Evolutionary conservation across 2,113 vertebrate genomes (phyloP).

Genomic region (Rhadina sibilatrix): DNA sequence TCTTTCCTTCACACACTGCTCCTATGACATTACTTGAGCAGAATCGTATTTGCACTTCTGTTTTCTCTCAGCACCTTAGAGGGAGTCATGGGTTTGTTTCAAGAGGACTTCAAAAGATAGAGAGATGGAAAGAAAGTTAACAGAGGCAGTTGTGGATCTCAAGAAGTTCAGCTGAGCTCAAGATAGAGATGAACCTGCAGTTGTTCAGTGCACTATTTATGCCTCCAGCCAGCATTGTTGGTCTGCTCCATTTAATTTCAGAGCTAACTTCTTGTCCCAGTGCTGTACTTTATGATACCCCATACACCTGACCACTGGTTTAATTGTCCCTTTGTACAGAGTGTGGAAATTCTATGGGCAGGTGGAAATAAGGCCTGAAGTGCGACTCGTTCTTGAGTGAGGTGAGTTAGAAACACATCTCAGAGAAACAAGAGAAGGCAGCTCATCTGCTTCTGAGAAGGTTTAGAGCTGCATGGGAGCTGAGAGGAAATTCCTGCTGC

Average conservation of each 20-base stretch:
- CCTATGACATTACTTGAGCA: not conserved
- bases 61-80: not conserved
- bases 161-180: not conserved
- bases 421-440: not conserved
- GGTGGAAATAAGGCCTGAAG: not conserved
- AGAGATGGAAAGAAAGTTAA: not conserved
- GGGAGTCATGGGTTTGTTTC: not conserved
- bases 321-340: not conserved
- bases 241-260: not conserved
- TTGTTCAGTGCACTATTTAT: not conserved
- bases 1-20: not conserved
- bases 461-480: not conserved
- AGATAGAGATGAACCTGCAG: not conserved
- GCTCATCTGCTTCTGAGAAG: not conserved
- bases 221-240: not conserved
- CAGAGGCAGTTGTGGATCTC: not conserved
- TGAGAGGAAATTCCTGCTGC: not conserved
- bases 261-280: not conserved
- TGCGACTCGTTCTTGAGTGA: not conserved
- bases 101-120: not conserved
- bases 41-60: not conserved
- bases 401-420: not conserved
- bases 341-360: not conserved
- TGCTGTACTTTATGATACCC: not conserved
- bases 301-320: not conserved